Evolutionary conservation across 2,113 vertebrate species (phyloP), one percentile per base, ranked within the genome.

Genomic region (Ondatra zibethicus): DNA sequence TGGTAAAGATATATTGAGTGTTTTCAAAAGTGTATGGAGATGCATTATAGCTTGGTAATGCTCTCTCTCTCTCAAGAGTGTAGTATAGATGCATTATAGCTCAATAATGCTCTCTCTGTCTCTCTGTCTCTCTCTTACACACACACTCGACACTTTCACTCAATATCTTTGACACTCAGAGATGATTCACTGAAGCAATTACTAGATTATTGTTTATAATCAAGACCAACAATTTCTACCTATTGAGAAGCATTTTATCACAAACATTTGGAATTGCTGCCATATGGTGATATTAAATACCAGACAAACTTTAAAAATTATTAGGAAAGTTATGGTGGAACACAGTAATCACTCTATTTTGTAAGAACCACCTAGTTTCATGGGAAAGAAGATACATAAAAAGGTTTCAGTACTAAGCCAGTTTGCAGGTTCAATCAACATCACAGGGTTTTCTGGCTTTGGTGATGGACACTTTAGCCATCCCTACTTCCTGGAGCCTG

Each of bases 141-240:
- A 89, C 58, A 86, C 39, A 72, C 16, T 3, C 0, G 3, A 66
- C 77, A 82, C 50, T 63, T 88, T 89, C 50, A 52, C n/a, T 94
- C 27, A 33, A 68, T 77, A 36, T 65, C 45, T 88, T 94, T 96
- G 81, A 65, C 65, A 73, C 93, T 96, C 76, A 91, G 76, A 85
- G 81, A 85, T 85, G 85, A 93, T 94, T 96, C 70, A 50, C 78
- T 91, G 76, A 96, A 96, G 75, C 33, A 63, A 92, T 95, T 65
- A 91, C 61, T 70, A 89, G 58, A 92, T 73, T 66, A 87, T 78
- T 91, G 82, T 97, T 95, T 97, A 96, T 39, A 95, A 55, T 23
- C 77, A 90, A 72, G 61, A 92, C 33, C 50, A 82, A 52, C 33
- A 78, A 4, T 93, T 96, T 78, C 89, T 19, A 81, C 77, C 42